Conservation (phyloP, 1,140 invertebrate genomes). For the Nasonia longicornis region DNA sequence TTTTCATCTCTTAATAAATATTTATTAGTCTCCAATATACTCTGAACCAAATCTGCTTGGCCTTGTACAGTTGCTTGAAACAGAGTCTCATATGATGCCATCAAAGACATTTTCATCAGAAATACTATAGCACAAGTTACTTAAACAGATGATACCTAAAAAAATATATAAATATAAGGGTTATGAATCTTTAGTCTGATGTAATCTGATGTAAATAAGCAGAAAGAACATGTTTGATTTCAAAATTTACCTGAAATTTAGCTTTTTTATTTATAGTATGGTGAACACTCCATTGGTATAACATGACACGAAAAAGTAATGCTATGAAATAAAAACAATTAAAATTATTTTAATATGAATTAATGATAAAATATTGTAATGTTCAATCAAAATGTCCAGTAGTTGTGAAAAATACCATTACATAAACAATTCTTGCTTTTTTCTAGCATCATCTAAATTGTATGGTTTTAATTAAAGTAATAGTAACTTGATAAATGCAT, state of each 20-base stretch:
- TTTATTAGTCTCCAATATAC: conserved; percentile 12
- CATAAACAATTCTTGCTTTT: no score
- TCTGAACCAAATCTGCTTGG: background rate
- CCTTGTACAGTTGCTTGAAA: background rate
- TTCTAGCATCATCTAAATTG: no score
- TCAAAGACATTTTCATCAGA: background rate
- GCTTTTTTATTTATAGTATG: background rate
- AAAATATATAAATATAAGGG: no score
- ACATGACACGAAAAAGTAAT: background rate
- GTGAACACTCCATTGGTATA: background rate
- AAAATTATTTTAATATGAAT: no score
- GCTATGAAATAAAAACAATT: background rate
- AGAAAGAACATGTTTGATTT: background rate
- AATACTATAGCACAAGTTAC: background rate
- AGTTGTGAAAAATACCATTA: no score
- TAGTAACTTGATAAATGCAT: no score
- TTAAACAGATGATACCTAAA: background rate
- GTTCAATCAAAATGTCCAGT: no score
- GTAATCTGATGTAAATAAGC: no score
- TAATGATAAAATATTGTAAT: no score
- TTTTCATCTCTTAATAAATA: background rate
- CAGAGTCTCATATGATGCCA: background rate
- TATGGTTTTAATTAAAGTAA: no score
- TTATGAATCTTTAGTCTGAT: no score
- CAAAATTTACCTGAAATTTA: background rate